A percentile compares a stretch with the other conserved stretches of the same genome.
Conservation (phyloP, 2,888 invertebrate species). For the Gari tellinella region DNA sequence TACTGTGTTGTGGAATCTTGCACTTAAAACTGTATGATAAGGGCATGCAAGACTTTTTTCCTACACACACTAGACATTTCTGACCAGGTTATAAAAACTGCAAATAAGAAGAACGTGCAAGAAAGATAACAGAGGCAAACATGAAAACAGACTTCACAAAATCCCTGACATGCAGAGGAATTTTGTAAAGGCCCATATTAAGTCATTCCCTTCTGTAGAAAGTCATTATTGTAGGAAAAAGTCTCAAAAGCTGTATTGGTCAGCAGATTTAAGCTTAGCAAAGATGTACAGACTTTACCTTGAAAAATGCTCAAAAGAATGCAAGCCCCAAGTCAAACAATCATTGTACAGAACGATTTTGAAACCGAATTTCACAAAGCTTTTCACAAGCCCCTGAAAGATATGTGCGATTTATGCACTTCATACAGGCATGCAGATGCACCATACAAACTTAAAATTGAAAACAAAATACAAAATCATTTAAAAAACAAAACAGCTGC, state of each 20-base stretch:
- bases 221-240: conserved; percentile 53
- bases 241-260: conserved; percentile 35
- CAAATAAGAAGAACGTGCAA: conserved; percentile 16
- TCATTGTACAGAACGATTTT: conserved; percentile 39
- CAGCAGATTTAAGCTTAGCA: conserved; percentile 34
- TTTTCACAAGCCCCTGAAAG: conserved; percentile 53
- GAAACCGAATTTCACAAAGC: conserved; percentile 39
- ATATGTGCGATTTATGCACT: conserved; percentile 49
- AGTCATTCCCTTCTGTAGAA: conserved; percentile 45
- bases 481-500: conserved; percentile 24
- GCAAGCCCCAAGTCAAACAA: conserved; percentile 14
- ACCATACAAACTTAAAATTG: conserved; percentile 3
- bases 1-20: conserved; percentile 20
- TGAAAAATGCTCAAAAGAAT: conserved; percentile 31
- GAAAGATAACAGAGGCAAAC: conserved; percentile 25
- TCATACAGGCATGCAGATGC: conserved; percentile 13
- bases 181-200: conserved; percentile 24
- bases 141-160: conserved; percentile 38
- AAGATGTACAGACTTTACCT: conserved; percentile 52
- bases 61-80: conserved; percentile 31
- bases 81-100: conserved; percentile 23
- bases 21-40: conserved; percentile 9
- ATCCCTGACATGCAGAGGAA: conserved; percentile 13
- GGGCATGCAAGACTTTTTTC: conserved; percentile 45
- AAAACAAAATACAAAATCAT: conserved; percentile 22